Base-by-base conservation (phyloP, 2,113 vertebrate species). In the Miniopterus natalensis region DNA sequence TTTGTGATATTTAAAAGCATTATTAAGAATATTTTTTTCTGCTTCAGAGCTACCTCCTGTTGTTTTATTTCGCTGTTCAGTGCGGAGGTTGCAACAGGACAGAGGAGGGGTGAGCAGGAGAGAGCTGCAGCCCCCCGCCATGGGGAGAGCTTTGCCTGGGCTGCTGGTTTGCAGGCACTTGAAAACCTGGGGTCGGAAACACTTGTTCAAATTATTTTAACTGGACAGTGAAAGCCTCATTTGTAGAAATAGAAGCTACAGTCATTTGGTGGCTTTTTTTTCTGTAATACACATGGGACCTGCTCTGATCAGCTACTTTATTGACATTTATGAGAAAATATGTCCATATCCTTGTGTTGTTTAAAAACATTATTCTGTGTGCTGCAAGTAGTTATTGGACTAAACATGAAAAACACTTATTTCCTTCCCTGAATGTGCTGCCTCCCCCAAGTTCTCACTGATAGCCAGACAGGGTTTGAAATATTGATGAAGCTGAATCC, bases 401-500 rank as follows among this genome's bases (percentile, higher is more conserved):
- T 45, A 73, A 90, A 55, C 36, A 68, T 68, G 17, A 21, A 47
- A 84, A 87, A 86, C 4, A 5, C 17, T 51, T n/a, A 20, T 65
- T 95, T 92, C 9, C 31, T 96, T 75, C 40, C 31, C 68, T 89
- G 29, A 66, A 49, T 29, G 21, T 66, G 29, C 63, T 20, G 36
- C 55, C n/a, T 83, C 42, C 27, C 13, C 12, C 5, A 71, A 36
- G 57, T 55, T 66, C n/a, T 89, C 2, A 0, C 14, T 47, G 10
- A 70, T 42, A 75, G 47, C 40, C 42, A 9, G 11, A 17, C 27
- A 53, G 13, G 8, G 10, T 84, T 85, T 96, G 61, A 84, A 96
- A 94, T 84, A 81, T 88, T 94, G 77, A 90, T 90, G 84, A 71
- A 20, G 84, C 4, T 45, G 65, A 84, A 87, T 61, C 14, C 47